Evolutionary conservation across 2,888 invertebrate genomes (phyloP).

Genomic region (Dicycla oo): DNA sequence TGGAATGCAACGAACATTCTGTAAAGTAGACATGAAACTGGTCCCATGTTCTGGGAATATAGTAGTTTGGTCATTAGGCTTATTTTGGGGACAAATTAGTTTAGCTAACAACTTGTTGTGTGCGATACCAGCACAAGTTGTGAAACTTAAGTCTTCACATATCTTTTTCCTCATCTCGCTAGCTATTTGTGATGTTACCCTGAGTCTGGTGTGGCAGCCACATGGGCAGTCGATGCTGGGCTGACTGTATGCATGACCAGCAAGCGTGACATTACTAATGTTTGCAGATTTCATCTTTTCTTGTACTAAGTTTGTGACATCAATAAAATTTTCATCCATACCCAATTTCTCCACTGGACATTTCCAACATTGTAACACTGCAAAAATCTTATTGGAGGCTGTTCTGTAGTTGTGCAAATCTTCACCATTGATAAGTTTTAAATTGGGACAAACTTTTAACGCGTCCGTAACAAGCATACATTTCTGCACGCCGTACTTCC

Average conservation of each 20-base stretch:
- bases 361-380: conserved; percentile 93
- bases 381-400: conserved; percentile 94
- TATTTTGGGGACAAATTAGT: conserved; percentile 93
- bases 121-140: conserved; percentile 95
- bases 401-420: conserved; percentile 95
- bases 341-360: conserved; percentile 95
- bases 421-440: conserved; percentile 95
- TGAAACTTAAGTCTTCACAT: conserved; percentile 92
- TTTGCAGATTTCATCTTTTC: conserved; percentile 85
- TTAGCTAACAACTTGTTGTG: conserved; percentile 96
- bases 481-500: conserved; percentile 94
- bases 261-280: conserved; percentile 78
- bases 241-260: conserved; percentile 91
- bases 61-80: conserved; percentile 96
- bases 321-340: conserved; percentile 96
- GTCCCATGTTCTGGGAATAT: conserved; percentile 93
- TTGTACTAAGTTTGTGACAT: conserved; percentile 93
- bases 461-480: conserved; percentile 95
- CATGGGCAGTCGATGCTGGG: conserved; percentile 92
- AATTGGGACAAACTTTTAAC: conserved; percentile 92
- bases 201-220: conserved; percentile 93
- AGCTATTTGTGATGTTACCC: conserved; percentile 93
- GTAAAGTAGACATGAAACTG: conserved; percentile 92
- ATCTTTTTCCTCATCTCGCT: conserved; percentile 93
- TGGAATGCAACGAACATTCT: conserved; percentile 92